Evolutionary conservation across 2,797 vertebrate genomes (phyloP).

Genomic region (Dicrostonyx torquatus): DNA sequence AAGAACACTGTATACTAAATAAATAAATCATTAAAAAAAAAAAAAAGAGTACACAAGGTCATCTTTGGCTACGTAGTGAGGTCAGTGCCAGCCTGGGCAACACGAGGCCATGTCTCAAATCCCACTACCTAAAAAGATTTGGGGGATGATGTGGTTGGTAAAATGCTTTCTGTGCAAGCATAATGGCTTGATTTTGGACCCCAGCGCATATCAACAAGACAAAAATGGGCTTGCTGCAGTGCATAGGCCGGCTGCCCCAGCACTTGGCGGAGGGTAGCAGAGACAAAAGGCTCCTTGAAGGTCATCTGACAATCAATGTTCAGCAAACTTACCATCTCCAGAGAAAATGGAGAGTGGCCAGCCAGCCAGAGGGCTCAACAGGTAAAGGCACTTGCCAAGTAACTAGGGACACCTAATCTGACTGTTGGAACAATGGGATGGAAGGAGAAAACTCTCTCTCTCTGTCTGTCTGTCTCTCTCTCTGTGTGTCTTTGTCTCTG

Average conservation of each 20-base stretch:
- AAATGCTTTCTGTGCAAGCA: neutral
- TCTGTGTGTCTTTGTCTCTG: too few relatives aligned
- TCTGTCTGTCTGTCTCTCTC: neutral
- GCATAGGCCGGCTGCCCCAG: neutral
- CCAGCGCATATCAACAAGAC: neutral
- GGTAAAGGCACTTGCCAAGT: neutral
- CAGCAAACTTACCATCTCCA: neutral
- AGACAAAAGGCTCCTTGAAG: neutral
- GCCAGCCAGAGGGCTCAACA: neutral
- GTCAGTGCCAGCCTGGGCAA: neutral
- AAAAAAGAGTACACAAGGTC: neutral
- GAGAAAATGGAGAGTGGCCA: neutral
- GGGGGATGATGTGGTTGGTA: neutral
- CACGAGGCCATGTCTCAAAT: neutral
- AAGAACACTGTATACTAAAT: too few relatives aligned
- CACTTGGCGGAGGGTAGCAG: neutral
- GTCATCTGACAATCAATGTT: neutral
- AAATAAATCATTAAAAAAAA: too few relatives aligned
- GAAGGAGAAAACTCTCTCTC: too few relatives aligned
- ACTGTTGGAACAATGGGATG: too few relatives aligned
- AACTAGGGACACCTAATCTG: neutral
- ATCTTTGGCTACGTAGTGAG: neutral
- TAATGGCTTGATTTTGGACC: neutral
- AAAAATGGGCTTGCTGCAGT: neutral
- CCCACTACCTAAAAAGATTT: neutral